A percentile compares a stretch with the other conserved stretches of the same genome.
Conservation (phyloP, 2,888 invertebrate genomes). For the Dasypolia templi region DNA sequence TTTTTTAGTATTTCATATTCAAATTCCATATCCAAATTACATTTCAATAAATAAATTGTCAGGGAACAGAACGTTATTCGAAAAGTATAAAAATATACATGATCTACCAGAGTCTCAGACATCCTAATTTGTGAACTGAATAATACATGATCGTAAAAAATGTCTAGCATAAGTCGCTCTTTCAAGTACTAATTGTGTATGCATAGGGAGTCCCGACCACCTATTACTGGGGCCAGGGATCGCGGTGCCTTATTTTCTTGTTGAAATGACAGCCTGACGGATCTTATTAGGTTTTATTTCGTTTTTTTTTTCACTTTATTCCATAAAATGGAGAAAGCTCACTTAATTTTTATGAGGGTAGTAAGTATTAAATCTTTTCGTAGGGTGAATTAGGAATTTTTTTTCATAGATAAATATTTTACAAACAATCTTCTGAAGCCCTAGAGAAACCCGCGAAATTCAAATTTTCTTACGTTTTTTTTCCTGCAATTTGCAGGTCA, state of each 20-base stretch:
- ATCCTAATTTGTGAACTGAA: slow-evolving; percentile 58
- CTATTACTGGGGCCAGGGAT: slow-evolving; percentile 40
- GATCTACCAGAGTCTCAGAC: slow-evolving; percentile 13
- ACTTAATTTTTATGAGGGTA: slow-evolving; percentile 16
- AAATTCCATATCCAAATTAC: slow-evolving; percentile 23
- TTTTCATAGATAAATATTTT: not conserved
- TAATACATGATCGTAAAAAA: slow-evolving; percentile 57
- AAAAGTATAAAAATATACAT: slow-evolving; percentile 15
- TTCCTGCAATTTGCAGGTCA: too few species aligned
- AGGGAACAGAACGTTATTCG: not conserved
- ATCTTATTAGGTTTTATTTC: slow-evolving; percentile 46
- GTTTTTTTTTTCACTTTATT: slow-evolving; percentile 29
- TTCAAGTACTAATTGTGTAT: slow-evolving; percentile 64
- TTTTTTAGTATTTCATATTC: slow-evolving; percentile 28
- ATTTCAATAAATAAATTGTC: not conserved
- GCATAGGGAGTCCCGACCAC: slow-evolving; percentile 46
- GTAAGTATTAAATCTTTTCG: slow-evolving; percentile 14
- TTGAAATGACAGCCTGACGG: slow-evolving; percentile 38
- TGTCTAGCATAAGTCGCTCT: slow-evolving; percentile 43
- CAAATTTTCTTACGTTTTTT: too few species aligned
- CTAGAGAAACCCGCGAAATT: too few species aligned
- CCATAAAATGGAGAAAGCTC: not conserved
- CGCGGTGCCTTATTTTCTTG: slow-evolving; percentile 53
- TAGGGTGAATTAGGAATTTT: not conserved
- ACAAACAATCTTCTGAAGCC: not conserved